These are phyloP conservation scores for Drosophila birchii DNA, from an alignment of 2,888 invertebrate species.

Conservation along the genomic window DNA sequence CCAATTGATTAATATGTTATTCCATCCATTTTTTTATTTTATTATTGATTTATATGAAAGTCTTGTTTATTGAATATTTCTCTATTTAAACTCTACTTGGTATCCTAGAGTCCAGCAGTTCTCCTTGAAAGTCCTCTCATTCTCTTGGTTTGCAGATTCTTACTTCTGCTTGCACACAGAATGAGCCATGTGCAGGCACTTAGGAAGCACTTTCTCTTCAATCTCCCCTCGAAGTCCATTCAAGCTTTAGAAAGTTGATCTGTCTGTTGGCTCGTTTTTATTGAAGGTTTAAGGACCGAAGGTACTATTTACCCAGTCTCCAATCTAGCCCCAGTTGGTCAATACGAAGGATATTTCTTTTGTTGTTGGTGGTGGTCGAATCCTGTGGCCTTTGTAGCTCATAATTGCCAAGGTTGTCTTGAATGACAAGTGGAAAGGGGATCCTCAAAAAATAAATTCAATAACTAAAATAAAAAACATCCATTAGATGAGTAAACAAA, in stretches of 20 bases:
- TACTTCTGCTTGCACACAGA: slow-evolving; percentile 11
- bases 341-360: not conserved
- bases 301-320: slow-evolving; percentile 1
- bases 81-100: not conserved
- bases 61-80: no score
- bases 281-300: slow-evolving; percentile 21
- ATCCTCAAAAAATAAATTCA: not conserved
- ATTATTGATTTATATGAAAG: not conserved
- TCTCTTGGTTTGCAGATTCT: not conserved
- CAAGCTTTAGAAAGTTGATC: slow-evolving; percentile 16
- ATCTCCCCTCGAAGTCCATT: slow-evolving; percentile 3
- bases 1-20: no score
- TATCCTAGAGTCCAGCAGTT: not conserved
- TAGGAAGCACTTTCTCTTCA: slow-evolving; percentile 20
- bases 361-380: not conserved
- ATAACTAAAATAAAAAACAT: not conserved
- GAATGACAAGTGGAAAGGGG: not conserved
- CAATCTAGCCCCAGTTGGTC: not conserved
- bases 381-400: slow-evolving; percentile 11
- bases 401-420: slow-evolving; percentile 13
- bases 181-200: slow-evolving; percentile 34
- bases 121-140: not conserved
- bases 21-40: no score
- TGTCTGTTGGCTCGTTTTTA: slow-evolving; percentile 35
- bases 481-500: not conserved